phyloP scores from a whole-genome alignment of 2,888 invertebrate species.

The Bugulina stolonifera region DNA sequence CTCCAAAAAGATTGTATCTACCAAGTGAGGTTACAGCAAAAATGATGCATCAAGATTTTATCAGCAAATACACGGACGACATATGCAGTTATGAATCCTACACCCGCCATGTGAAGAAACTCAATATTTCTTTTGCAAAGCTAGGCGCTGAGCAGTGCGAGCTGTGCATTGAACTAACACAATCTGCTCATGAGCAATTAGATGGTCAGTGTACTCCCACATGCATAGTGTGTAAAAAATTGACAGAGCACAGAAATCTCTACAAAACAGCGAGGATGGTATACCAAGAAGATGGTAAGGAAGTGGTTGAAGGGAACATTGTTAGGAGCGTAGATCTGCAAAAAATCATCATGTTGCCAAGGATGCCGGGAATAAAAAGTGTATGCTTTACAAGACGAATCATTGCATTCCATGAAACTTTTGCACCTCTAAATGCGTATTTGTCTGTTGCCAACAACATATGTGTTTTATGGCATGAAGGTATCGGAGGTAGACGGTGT shows the following conservation, averaged over 20 bases:
- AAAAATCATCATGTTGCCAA: constrained; percentile 10
- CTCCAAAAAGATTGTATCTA: constrained; percentile 7
- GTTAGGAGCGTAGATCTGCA: constrained; percentile 13
- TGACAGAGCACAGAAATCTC: background rate
- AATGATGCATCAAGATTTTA: background rate
- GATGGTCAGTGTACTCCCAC: background rate
- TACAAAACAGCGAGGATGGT: background rate
- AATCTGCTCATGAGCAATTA: background rate
- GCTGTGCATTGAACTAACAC: background rate
- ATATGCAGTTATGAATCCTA: background rate
- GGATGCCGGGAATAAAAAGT: background rate
- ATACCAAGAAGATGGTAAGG: background rate
- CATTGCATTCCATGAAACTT: too few species aligned
- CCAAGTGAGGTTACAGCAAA: background rate
- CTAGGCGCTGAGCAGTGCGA: background rate
- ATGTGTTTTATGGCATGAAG: background rate
- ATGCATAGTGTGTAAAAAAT: background rate
- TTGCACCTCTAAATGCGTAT: background rate
- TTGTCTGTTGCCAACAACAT: background rate
- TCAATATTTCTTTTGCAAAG: background rate
- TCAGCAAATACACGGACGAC: background rate
- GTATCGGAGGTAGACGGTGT: background rate
- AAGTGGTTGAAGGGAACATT: background rate
- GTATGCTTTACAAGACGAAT: background rate
- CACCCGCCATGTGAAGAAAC: background rate